A percentile compares a stretch with the other conserved stretches of the same genome.
phyloP scores from a whole-genome alignment of 2,888 invertebrate genomes.

The Pyrrhosoma nymphula region DNA sequence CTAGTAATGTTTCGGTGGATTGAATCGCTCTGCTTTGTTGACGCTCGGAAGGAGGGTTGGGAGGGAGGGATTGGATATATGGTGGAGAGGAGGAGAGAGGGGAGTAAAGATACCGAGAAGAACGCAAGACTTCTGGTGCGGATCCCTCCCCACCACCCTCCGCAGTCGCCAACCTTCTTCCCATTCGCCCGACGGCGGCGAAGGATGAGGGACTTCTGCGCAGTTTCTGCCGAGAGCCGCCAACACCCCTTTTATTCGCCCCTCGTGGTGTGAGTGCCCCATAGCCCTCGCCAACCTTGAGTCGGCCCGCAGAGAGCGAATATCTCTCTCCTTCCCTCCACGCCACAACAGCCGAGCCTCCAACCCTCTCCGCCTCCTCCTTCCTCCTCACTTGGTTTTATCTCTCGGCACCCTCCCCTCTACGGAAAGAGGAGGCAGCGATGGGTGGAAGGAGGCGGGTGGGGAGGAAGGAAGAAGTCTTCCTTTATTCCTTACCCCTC shows the following conservation, averaged over 20 bases:
- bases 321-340: neutral
- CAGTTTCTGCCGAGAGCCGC: slow-evolving; percentile 24
- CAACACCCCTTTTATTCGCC: slow-evolving; percentile 33
- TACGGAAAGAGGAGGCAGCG: neutral
- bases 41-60: neutral
- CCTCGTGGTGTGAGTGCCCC: slow-evolving; percentile 59
- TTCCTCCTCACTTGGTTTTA: neutral
- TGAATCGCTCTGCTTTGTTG: neutral
- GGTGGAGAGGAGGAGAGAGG: neutral
- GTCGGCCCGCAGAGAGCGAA: slow-evolving; percentile 62
- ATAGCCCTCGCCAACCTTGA: slow-evolving; percentile 59
- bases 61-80: too few species aligned
- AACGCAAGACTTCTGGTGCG: slow-evolving; percentile 1
- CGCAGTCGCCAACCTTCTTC: neutral
- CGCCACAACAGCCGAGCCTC: neutral
- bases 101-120: neutral
- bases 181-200: neutral
- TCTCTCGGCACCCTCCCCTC: too few species aligned
- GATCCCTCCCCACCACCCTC: neutral
- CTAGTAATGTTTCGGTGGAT: slow-evolving; percentile 2
- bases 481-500: neutral
- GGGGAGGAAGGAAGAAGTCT: slow-evolving; percentile 26
- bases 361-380: neutral
- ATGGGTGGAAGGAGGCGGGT: neutral
- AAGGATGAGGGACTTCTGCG: slow-evolving; percentile 12